These are phyloP conservation scores for Neoascia interrupta DNA, from an alignment of 2,888 invertebrate species.

Conservation along the genomic window DNA sequence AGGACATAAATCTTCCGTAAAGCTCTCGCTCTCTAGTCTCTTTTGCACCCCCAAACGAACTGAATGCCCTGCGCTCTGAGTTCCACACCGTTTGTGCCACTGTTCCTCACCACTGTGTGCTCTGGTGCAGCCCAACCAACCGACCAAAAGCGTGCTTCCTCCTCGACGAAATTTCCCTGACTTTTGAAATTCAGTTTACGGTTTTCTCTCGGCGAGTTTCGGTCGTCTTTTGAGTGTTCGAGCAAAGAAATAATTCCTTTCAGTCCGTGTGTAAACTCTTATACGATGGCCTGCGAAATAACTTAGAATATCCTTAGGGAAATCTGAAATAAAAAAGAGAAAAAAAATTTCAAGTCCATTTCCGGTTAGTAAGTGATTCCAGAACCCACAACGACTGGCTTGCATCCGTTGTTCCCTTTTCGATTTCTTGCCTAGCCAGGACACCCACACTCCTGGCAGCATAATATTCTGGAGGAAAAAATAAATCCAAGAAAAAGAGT, in stretches of 20 bases:
- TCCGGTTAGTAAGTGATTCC: conserved; percentile 20
- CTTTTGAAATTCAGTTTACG: conserved; percentile 69
- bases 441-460: no score
- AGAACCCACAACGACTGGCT: background rate
- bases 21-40: conserved; percentile 12
- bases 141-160: conserved; percentile 12
- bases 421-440: no score
- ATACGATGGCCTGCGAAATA: conserved; percentile 46
- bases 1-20: conserved; percentile 27
- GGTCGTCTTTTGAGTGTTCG: conserved; percentile 52
- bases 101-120: conserved; percentile 17
- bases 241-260: conserved; percentile 7
- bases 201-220: conserved; percentile 71
- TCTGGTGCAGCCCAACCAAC: conserved; percentile 8
- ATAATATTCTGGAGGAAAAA: background rate
- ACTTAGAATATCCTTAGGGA: no score
- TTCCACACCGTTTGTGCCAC: conserved; percentile 35
- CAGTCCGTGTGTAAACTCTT: no score
- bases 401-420: background rate
- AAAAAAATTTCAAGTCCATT: background rate
- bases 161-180: conserved; percentile 46
- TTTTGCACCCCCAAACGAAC: background rate
- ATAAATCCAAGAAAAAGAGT: conserved; percentile 1
- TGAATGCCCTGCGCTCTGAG: conserved; percentile 50
- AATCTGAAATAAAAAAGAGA: background rate